Conservation (phyloP, 2,797 vertebrate genomes). For the Coendou prehensilis region DNA sequence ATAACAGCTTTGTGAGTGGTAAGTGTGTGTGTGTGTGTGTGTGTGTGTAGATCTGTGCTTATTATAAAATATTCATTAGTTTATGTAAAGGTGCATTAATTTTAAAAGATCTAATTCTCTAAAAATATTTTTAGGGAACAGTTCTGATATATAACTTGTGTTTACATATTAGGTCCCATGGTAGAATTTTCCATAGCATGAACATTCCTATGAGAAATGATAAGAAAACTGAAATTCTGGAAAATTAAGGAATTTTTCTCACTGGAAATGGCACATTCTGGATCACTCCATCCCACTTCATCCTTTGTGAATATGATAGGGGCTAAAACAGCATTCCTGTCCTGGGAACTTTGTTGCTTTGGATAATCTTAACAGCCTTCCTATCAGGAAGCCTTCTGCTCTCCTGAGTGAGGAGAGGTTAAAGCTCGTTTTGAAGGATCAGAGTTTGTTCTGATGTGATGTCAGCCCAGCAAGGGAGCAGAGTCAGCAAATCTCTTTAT, state of each 20-base stretch:
- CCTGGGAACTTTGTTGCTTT: not conserved
- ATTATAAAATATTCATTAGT: not conserved
- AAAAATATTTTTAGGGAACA: not conserved
- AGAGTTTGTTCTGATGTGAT: not conserved
- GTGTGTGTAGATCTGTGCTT: not conserved
- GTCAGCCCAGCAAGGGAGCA: not conserved
- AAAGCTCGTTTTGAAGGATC: not conserved
- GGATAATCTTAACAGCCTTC: not conserved
- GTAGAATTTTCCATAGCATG: not conserved
- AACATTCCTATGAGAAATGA: not conserved
- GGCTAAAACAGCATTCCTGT: not conserved
- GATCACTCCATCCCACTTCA: not conserved
- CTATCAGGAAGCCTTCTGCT: not conserved
- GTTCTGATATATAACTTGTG: not conserved
- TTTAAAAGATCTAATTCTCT: slow-evolving; percentile 8
- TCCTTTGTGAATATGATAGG: not conserved
- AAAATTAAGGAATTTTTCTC: slow-evolving; percentile 25
- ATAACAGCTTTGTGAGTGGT: not conserved
- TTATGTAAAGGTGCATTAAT: not conserved
- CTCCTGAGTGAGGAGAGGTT: not conserved
- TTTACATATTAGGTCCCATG: not conserved
- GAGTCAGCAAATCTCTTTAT: not conserved
- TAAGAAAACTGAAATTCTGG: not conserved
- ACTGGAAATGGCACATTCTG: not conserved
- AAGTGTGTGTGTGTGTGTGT: not conserved